Evolutionary conservation across 1,140 invertebrate species (phyloP).

Genomic region (Aphaenogaster floridana): DNA sequence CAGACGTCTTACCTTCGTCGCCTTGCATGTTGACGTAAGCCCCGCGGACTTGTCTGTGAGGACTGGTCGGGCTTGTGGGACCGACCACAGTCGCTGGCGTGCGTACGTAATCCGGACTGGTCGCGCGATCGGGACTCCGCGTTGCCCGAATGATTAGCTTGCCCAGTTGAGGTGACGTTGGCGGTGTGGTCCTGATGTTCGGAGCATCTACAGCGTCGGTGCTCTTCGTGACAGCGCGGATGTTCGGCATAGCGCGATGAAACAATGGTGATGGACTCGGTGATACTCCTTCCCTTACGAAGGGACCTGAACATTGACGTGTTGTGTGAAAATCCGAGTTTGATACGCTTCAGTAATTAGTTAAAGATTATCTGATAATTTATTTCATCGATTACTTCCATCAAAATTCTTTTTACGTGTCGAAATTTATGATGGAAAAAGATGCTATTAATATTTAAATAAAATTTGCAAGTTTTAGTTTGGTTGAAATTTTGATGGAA

Average conservation of each 20-base stretch:
- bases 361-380: conserved; percentile 3
- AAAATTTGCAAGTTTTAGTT: not conserved
- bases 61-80: conserved; percentile 86
- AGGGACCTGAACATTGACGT: conserved; percentile 79
- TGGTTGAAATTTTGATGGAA: not conserved
- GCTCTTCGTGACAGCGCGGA: conserved; percentile 83
- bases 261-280: conserved; percentile 86
- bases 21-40: conserved; percentile 92
- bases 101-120: conserved; percentile 89
- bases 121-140: conserved; percentile 86
- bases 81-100: conserved; percentile 88
- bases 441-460: not conserved
- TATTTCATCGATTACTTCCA: not conserved
- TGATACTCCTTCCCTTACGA: conserved; percentile 83
- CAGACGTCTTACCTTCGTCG: conserved; percentile 88
- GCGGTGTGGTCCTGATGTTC: conserved; percentile 72
- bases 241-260: conserved; percentile 81
- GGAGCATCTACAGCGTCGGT: conserved; percentile 84
- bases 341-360: not conserved
- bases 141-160: conserved; percentile 90
- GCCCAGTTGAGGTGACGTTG: conserved; percentile 81
- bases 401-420: not conserved
- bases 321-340: not conserved
- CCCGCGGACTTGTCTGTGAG: conserved; percentile 86
- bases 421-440: conserved; percentile 5